phyloP scores from a whole-genome alignment of 2,113 vertebrate species.

The Martes martes region DNA sequence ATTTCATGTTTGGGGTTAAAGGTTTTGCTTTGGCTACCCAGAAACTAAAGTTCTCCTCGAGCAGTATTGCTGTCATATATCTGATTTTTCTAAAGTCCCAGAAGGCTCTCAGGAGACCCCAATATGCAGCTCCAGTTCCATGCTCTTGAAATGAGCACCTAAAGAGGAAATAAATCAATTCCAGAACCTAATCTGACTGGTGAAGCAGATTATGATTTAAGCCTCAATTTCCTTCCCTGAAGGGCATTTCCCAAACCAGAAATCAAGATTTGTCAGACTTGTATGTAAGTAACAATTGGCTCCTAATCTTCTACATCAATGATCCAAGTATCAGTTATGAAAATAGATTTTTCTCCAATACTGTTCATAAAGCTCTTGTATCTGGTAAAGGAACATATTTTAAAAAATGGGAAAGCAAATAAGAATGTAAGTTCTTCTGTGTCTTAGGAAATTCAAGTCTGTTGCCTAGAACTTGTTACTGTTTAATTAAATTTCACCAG shows the following conservation, averaged over 20 bases:
- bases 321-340: not conserved
- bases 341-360: not conserved
- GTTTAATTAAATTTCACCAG: not conserved
- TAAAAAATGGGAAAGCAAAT: not conserved
- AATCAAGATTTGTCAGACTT: not conserved
- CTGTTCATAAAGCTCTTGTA: not conserved
- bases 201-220: not conserved
- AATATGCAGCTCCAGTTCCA: not conserved
- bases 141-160: not conserved
- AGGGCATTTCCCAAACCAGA: not conserved
- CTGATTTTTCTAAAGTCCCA: not conserved
- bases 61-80: not conserved
- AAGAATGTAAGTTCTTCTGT: not conserved
- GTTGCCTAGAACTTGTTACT: not conserved
- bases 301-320: not conserved
- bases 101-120: not conserved
- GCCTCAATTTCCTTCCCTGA: not conserved
- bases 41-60: not conserved
- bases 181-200: not conserved
- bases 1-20: constrained; percentile 22
- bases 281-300: no score
- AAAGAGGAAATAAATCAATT: not conserved
- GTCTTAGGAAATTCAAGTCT: not conserved
- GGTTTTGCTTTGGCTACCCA: not conserved
- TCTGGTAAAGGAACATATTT: not conserved